phyloP scores from a whole-genome alignment of 2,113 vertebrate species.

The Odocoileus virginianus region DNA sequence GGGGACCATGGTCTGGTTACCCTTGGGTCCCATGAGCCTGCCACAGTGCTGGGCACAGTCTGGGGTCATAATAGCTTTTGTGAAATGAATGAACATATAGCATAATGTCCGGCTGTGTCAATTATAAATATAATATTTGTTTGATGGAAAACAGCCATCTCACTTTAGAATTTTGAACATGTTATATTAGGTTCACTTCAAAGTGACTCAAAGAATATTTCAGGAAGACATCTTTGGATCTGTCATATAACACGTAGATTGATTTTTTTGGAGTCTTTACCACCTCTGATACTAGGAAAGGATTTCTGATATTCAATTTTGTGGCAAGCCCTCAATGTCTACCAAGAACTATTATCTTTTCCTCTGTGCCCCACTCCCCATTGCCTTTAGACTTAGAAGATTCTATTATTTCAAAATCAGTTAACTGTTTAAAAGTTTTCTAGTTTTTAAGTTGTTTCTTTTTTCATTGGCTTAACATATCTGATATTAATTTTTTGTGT shows the following conservation, averaged over 20 bases:
- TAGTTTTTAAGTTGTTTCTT: background rate
- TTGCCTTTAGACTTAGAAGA: background rate
- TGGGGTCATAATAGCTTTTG: background rate
- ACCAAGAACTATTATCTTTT: background rate
- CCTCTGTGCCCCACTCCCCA: background rate
- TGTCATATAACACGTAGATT: background rate
- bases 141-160: background rate
- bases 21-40: background rate
- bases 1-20: background rate
- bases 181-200: background rate
- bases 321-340: background rate
- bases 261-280: background rate
- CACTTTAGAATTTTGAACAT: background rate
- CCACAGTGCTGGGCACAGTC: background rate
- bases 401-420: background rate
- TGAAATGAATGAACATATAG: background rate
- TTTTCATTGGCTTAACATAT: background rate
- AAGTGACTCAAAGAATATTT: background rate
- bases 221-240: background rate
- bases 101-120: background rate
- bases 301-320: background rate
- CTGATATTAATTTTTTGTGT: background rate
- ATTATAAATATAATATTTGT: background rate
- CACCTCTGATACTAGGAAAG: background rate
- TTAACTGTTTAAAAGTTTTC: background rate